phyloP scores from a whole-genome alignment of 2,797 vertebrate genomes.

The Oreortyx pictus region DNA sequence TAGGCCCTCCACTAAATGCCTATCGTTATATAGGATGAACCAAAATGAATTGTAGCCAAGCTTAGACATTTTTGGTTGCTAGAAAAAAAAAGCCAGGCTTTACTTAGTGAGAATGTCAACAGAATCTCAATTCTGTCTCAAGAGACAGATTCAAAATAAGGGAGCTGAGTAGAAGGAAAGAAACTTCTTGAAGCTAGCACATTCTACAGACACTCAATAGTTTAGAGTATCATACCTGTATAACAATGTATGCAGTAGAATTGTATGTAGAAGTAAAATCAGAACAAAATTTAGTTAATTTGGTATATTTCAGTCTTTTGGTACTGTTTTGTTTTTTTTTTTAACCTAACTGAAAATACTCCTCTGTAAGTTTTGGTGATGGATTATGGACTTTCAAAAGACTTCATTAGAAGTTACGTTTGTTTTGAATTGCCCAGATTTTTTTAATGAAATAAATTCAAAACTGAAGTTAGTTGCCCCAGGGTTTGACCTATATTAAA shows the following conservation, averaged over 20 bases:
- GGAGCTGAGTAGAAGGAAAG: neutral
- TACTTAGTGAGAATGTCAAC: neutral
- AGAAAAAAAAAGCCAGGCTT: neutral
- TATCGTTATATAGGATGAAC: neutral
- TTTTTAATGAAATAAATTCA: neutral
- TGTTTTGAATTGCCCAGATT: neutral
- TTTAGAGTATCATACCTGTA: neutral
- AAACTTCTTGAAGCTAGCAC: neutral
- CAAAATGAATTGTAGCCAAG: neutral
- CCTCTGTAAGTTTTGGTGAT: neutral
- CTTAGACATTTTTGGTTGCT: neutral
- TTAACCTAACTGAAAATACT: neutral
- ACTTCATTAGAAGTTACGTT: neutral
- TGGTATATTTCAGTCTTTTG: neutral
- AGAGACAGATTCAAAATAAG: neutral
- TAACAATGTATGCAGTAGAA: neutral
- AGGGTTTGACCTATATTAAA: neutral
- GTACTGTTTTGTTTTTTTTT: neutral
- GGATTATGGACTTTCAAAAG: neutral
- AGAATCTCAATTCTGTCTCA: neutral
- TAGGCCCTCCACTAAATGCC: neutral
- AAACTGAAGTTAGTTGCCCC: neutral
- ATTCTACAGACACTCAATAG: neutral
- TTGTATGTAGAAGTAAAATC: neutral
- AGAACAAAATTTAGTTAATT: neutral